These are phyloP conservation scores for Diprion similis DNA, from an alignment of 1,140 invertebrate species.

Conservation along the genomic window DNA sequence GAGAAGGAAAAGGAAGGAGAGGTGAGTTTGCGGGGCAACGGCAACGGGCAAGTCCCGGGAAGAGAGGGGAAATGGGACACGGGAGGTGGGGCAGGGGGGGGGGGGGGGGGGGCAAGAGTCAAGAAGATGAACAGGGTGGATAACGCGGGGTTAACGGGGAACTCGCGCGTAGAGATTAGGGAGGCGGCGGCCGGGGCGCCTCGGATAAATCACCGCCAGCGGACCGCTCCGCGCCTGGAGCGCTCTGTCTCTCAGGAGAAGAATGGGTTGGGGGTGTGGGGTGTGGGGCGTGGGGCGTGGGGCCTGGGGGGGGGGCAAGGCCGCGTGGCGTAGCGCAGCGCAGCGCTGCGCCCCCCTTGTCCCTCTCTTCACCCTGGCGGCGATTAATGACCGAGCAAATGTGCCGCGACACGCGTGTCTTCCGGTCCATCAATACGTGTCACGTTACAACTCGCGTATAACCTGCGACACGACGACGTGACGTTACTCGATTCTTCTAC, in stretches of 20 bases:
- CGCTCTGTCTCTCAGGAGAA: conserved; percentile 21
- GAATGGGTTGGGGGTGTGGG: conserved; percentile 13
- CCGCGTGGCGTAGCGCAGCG: conserved; percentile 9
- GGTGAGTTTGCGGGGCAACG: neutral
- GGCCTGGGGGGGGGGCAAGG: neutral
- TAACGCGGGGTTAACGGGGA: conserved; percentile 34
- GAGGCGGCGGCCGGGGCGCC: conserved; percentile 35
- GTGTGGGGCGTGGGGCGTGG: conserved; percentile 6
- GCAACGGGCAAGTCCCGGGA: no score
- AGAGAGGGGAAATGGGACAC: neutral
- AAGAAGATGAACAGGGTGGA: conserved; percentile 41
- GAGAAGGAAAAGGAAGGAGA: conserved; percentile 9
- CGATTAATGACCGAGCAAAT: neutral
- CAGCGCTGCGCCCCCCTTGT: no score
- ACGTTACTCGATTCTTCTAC: no score
- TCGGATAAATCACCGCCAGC: conserved; percentile 38
- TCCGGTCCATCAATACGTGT: neutral
- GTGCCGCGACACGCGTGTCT: neutral
- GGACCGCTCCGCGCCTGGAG: conserved; percentile 17
- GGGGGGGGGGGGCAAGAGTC: conserved; percentile 31
- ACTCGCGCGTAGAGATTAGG: conserved; percentile 35
- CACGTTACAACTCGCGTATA: neutral
- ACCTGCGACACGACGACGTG: no score
- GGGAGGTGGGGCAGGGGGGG: neutral
- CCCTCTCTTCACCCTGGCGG: neutral